These are phyloP conservation scores for Strigamia maritima DNA, from an alignment of 2,888 invertebrate genomes.

Conservation along the genomic window DNA sequence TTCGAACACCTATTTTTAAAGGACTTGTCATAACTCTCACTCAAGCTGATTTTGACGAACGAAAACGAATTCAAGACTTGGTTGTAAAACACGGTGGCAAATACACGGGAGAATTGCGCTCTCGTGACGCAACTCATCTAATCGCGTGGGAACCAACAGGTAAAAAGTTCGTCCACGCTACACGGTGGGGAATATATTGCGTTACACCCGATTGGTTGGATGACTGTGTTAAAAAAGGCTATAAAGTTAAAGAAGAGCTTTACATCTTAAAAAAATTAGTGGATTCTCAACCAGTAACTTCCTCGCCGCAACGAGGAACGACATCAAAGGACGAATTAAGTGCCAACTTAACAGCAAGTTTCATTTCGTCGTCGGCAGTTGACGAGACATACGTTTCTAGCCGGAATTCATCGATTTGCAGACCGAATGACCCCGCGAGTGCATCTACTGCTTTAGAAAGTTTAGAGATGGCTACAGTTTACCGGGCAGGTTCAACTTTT, in stretches of 20 bases:
- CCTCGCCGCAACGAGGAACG: background rate
- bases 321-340: background rate
- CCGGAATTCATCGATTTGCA: too few species aligned
- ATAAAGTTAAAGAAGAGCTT: slow-evolving; percentile 62
- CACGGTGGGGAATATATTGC: slow-evolving; percentile 63
- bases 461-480: too few species aligned
- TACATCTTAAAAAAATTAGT: slow-evolving; percentile 56
- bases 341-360: background rate
- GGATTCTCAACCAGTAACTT: background rate
- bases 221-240: slow-evolving; percentile 70
- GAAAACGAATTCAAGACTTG: slow-evolving; percentile 63
- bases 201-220: slow-evolving; percentile 74
- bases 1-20: slow-evolving; percentile 69
- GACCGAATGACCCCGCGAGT: too few species aligned
- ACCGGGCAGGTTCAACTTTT: slow-evolving; percentile 55
- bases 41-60: slow-evolving; percentile 64
- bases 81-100: slow-evolving; percentile 70
- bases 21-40: slow-evolving; percentile 76
- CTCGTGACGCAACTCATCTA: slow-evolving; percentile 58
- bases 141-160: slow-evolving; percentile 60
- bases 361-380: background rate
- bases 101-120: slow-evolving; percentile 58
- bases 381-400: slow-evolving; percentile 31
- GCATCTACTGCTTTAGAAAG: too few species aligned
- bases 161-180: slow-evolving; percentile 67